These are phyloP conservation scores for Thymelicus lineola DNA, from an alignment of 2,888 invertebrate genomes.

Conservation along the genomic window DNA sequence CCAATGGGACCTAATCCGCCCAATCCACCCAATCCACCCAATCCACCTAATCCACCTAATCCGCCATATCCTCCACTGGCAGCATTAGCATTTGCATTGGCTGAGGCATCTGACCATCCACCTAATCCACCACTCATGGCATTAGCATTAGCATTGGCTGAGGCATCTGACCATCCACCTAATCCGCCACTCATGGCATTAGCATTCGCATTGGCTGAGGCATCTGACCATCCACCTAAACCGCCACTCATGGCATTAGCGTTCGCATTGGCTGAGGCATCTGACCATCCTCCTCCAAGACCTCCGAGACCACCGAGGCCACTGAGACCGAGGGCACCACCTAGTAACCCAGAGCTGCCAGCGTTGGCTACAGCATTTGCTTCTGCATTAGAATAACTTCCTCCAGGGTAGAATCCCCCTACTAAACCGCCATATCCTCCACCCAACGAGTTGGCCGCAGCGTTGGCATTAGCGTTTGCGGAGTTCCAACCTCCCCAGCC, in stretches of 20 bases:
- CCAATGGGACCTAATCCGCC: background rate
- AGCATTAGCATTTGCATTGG: slow-evolving; percentile 33
- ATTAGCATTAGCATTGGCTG: too few species aligned
- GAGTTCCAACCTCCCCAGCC: slow-evolving; percentile 31
- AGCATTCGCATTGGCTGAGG: slow-evolving; percentile 40
- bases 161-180: too few species aligned
- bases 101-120: slow-evolving; percentile 37
- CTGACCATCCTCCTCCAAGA: slow-evolving; percentile 33
- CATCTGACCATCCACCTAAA: slow-evolving; percentile 34
- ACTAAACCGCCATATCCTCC: slow-evolving; percentile 24
- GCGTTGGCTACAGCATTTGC: slow-evolving; percentile 44
- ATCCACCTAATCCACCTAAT: slow-evolving; percentile 6
- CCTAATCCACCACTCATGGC: slow-evolving; percentile 24
- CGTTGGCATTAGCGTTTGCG: slow-evolving; percentile 42
- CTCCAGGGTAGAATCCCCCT: slow-evolving; percentile 9
- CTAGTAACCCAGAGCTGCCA: background rate
- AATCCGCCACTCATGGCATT: slow-evolving; percentile 11
- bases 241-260: too few species aligned
- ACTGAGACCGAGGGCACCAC: slow-evolving; percentile 31
- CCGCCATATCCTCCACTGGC: slow-evolving; percentile 13
- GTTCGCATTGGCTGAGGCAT: background rate
- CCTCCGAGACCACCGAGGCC: slow-evolving; percentile 9
- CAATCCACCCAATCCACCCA: background rate
- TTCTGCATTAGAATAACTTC: slow-evolving; percentile 42
- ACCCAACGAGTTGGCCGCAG: background rate